Percentiles rank a stretch among this genome's conserved stretches.
Conservation (phyloP, 1,140 invertebrate species). For the Lordiphosa stackelbergi region DNA sequence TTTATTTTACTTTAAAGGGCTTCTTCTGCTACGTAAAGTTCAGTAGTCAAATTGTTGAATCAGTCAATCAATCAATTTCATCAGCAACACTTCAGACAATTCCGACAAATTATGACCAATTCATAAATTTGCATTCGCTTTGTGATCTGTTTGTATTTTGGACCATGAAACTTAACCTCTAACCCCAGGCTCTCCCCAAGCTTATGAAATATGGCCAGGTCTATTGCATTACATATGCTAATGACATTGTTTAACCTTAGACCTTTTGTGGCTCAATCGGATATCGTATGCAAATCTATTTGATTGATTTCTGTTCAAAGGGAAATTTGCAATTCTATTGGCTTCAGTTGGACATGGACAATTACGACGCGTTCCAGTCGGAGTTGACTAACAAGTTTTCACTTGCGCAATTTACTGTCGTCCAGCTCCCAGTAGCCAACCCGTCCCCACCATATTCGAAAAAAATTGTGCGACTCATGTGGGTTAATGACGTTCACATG, state of each 20-base stretch:
- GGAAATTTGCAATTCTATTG: slow-evolving; percentile 7
- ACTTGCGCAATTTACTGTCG: slow-evolving; percentile 32
- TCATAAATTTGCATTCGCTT: background rate
- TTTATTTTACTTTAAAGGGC: no score
- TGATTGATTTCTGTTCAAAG: slow-evolving; percentile 23
- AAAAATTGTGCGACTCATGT: slow-evolving; percentile 16
- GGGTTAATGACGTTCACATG: slow-evolving; percentile 12
- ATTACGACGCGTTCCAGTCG: slow-evolving; percentile 19
- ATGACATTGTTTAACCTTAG: slow-evolving; percentile 1
- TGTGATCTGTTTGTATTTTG: slow-evolving; percentile 3
- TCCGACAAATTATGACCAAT: slow-evolving; percentile 26
- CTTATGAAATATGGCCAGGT: slow-evolving; percentile 21
- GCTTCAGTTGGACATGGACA: slow-evolving; percentile 15
- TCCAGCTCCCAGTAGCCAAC: slow-evolving; percentile 4
- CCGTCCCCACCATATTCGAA: slow-evolving; percentile 16
- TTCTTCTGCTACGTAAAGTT: background rate
- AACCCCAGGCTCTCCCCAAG: background rate
- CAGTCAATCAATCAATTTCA: slow-evolving; percentile 24
- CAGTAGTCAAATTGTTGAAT: slow-evolving; percentile 18
- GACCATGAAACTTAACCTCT: slow-evolving; percentile 38
- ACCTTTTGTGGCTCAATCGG: slow-evolving; percentile 24
- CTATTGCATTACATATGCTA: background rate
- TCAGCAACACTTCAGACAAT: slow-evolving; percentile 13
- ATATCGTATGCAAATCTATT: slow-evolving; percentile 38
- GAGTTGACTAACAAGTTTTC: slow-evolving; percentile 34